Evolutionary conservation across 2,113 vertebrate species (phyloP).

Genomic region (Macaca fascicularis): T2T-MFA8v1.1 NC_088376.1:9882501-9883000

Average conservation of each 20-base stretch:
- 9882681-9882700: not conserved
- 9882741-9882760: not conserved
- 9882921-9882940: not conserved
- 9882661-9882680: not conserved
- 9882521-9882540: not conserved
- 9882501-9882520: not conserved
- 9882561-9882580: not conserved
- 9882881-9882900: not conserved
- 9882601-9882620: not conserved
- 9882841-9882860: not conserved
- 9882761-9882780: not conserved
- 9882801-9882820: not conserved
- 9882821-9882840: not conserved
- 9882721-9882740: not conserved
- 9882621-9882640: not conserved
- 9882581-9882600: not conserved
- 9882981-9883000: constrained; percentile 18
- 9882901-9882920: not conserved
- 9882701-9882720: not conserved
- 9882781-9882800: not conserved
- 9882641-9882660: not conserved
- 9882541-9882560: not conserved
- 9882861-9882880: not conserved
- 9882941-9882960: not conserved
- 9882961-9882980: constrained; percentile 13